phyloP scores from a whole-genome alignment of 92 coral and sea anemone genomes.

The Porites evermanni region DNA sequence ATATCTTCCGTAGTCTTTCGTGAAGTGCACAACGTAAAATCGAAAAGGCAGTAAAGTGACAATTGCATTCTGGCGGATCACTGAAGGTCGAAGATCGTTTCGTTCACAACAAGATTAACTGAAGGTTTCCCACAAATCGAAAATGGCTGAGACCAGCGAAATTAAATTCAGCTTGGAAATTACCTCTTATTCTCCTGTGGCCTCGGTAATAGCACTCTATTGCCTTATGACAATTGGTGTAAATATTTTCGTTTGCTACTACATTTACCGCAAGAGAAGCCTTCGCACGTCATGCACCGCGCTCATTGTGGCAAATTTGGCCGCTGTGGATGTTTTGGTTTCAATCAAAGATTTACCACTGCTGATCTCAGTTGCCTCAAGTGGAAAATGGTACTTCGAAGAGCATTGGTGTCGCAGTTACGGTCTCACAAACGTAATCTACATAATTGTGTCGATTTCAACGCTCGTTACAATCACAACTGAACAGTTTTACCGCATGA shows the following conservation, averaged over 20 bases:
- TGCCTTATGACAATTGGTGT: slow-evolving; percentile 88
- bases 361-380: slow-evolving; percentile 78
- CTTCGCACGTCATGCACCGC: slow-evolving; percentile 94
- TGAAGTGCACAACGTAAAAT: slow-evolving; percentile 31
- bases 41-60: neutral
- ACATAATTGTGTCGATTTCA: slow-evolving; percentile 95
- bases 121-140: neutral
- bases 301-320: slow-evolving; percentile 94
- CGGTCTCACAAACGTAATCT: slow-evolving; percentile 96
- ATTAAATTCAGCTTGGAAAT: slow-evolving; percentile 72
- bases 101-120: neutral
- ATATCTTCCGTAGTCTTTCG: neutral
- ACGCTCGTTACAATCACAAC: slow-evolving; percentile 95
- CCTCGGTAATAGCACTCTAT: slow-evolving; percentile 78
- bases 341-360: slow-evolving; percentile 95
- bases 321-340: slow-evolving; percentile 94
- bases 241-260: slow-evolving; percentile 87
- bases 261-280: slow-evolving; percentile 89
- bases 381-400: slow-evolving; percentile 97
- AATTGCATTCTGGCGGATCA: neutral
- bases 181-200: slow-evolving; percentile 84
- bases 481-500: slow-evolving; percentile 80
- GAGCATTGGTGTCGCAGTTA: slow-evolving; percentile 98
- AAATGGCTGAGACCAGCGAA: slow-evolving; percentile 33
- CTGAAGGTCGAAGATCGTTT: neutral